Evolutionary conservation across 1,140 invertebrate genomes (phyloP), one percentile per base, ranked within the genome.

Genomic region (Heliconius himera): DNA sequence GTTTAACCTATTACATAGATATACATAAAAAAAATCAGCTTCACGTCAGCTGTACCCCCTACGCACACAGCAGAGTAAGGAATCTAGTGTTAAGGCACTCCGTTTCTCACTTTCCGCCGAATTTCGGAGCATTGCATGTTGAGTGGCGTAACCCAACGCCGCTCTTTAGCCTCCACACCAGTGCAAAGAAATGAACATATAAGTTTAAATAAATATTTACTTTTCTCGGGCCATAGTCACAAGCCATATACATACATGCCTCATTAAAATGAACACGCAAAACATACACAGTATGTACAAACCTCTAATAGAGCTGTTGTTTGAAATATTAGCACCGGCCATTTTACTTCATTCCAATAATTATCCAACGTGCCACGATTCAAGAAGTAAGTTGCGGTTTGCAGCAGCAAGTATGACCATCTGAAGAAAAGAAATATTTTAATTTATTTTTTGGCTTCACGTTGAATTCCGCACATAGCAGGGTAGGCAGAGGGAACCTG

Each of bases 251-350:
- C 1, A 22, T 8, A 60, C 4, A 13, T 16, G 4, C 20, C 9
- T 13, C 9, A 60, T 60, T 60, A 60, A 11, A 60, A 26, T 60
- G 26, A 60, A 9, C 3, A 26, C 3, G 20, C 5, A 60, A 26
- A 22, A 22, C 22, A 26, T 66, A n/a, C 22, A 13, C 4, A 97
- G 13, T 5, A n/a, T n/a, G n/a, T n/a, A n/a, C 56, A 26, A 26
- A 97, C 97, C 96, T 99, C 98, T 76, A 99, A 94, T 79, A 98
- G 89, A 77, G 98, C 98, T 80, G 97, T 98, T 95, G 98, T 98
- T 95, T 99, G 98, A 86, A 98, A 99, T 82, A 99, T 96, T 66
- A 97, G 96, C 2, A 99, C 95, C 13, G 96, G 95, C 80, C 95
- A 93, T 85, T 96, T 96, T 1, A 97, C 96, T 83, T 95, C 95